Conservation (phyloP, 2,113 vertebrate species). For the Calidris pugnax region DNA sequence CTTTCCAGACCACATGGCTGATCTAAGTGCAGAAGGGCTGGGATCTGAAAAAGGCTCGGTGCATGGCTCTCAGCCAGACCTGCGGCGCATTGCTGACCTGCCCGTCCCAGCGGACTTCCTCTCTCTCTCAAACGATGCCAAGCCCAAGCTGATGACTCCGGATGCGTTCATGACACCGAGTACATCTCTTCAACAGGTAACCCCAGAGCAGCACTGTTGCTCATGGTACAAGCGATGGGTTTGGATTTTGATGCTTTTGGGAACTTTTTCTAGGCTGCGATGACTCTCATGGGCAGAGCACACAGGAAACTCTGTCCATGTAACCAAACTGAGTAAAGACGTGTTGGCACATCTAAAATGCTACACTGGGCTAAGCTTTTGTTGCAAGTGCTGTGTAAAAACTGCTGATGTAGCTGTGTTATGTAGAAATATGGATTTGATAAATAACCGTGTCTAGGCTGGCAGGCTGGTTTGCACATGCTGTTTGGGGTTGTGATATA, state of each 20-base stretch:
- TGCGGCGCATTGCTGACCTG: constrained; percentile 86
- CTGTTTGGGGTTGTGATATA: background rate
- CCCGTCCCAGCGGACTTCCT: constrained; percentile 90
- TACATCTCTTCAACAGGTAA: constrained; percentile 86
- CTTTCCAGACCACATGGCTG: constrained; percentile 86
- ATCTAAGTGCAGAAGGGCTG: constrained; percentile 77
- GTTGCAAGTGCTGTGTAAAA: background rate
- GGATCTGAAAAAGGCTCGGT: constrained; percentile 84
- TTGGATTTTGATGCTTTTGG: background rate
- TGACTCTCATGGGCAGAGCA: background rate
- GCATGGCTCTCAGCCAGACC: constrained; percentile 86
- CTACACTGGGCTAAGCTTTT: background rate
- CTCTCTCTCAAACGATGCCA: constrained; percentile 78
- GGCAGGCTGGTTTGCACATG: background rate
- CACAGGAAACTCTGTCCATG: background rate
- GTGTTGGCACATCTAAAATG: background rate
- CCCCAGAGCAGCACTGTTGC: background rate
- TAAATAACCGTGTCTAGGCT: background rate
- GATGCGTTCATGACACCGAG: constrained; percentile 98
- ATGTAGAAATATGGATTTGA: background rate
- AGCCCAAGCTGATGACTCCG: constrained; percentile 96
- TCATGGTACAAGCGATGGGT: background rate
- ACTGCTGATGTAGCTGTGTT: background rate
- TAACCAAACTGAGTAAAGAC: background rate
- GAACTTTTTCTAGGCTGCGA: background rate